Evolutionary conservation across 2,888 invertebrate species (phyloP).

Genomic region (Epinotia brunnichana): DNA sequence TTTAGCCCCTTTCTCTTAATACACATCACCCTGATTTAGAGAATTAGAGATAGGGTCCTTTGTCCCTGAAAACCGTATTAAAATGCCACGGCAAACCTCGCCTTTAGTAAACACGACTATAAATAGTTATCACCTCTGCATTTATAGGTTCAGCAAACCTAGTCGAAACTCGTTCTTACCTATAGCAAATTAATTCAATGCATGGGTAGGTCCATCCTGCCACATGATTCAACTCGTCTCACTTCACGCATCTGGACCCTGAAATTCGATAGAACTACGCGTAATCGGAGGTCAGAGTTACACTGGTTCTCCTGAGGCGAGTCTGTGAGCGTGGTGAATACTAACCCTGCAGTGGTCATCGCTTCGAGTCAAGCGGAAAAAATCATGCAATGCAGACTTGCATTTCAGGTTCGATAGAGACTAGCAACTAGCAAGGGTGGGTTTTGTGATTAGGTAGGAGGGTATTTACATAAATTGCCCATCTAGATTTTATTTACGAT

Average conservation of each 20-base stretch:
- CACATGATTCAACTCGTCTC: background rate
- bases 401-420: constrained; percentile 3
- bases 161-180: constrained; percentile 17
- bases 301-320: background rate
- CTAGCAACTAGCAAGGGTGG: background rate
- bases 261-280: background rate
- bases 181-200: constrained; percentile 35
- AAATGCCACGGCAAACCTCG: too few relatives aligned
- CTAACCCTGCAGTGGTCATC: constrained; percentile 3
- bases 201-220: background rate
- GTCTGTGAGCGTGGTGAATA: background rate
- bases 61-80: too few relatives aligned
- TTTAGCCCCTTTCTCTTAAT: too few relatives aligned
- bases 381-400: constrained; percentile 25
- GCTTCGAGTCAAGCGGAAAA: constrained; percentile 27
- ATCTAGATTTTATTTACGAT: constrained; percentile 15
- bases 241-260: background rate
- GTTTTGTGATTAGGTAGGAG: background rate
- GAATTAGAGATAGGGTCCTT: too few relatives aligned
- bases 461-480: constrained; percentile 18
- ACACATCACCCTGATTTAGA: too few relatives aligned
- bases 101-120: constrained; percentile 1
- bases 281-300: background rate
- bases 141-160: constrained; percentile 21
- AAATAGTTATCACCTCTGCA: constrained; percentile 2